Evolutionary conservation across 1,140 invertebrate species (phyloP).

Genomic region (Medauroidea extradentata): DNA sequence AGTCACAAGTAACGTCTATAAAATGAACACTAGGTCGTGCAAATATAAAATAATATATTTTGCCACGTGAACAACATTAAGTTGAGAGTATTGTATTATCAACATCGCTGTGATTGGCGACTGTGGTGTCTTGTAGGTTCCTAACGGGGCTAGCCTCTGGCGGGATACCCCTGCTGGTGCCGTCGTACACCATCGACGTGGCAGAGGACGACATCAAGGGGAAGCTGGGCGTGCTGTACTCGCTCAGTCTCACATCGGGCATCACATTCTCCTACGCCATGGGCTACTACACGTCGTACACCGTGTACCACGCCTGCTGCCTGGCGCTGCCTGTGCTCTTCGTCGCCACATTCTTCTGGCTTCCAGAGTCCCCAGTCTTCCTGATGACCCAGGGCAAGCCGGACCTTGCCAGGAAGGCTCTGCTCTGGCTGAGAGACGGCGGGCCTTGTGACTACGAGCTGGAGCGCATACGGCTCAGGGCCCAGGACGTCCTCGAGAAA

Average conservation of each 20-base stretch:
- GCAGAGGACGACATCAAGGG: conserved; percentile 52
- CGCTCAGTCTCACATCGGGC: conserved; percentile 60
- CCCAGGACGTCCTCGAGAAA: background rate
- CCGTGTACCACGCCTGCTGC: conserved; percentile 35
- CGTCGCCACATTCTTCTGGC: conserved; percentile 34
- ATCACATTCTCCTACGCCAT: conserved; percentile 47
- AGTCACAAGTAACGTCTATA: no score
- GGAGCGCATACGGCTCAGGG: no score
- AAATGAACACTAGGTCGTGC: no score
- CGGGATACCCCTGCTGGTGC: conserved; percentile 54
- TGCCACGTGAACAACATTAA: no score
- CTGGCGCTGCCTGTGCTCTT: conserved; percentile 39
- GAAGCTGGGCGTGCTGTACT: conserved; percentile 57
- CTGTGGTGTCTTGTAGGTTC: no score
- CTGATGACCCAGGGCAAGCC: no score
- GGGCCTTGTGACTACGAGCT: no score
- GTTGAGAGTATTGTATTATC: no score
- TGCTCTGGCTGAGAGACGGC: no score
- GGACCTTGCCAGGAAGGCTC: no score
- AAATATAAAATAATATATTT: no score
- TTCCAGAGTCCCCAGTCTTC: conserved; percentile 47
- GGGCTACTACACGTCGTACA: conserved; percentile 15
- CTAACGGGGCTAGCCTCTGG: conserved; percentile 54
- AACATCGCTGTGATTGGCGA: no score
- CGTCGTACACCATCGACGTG: conserved; percentile 52